Conservation (phyloP, 2,113 vertebrate genomes). For the Spilogale gracilis region DNA sequence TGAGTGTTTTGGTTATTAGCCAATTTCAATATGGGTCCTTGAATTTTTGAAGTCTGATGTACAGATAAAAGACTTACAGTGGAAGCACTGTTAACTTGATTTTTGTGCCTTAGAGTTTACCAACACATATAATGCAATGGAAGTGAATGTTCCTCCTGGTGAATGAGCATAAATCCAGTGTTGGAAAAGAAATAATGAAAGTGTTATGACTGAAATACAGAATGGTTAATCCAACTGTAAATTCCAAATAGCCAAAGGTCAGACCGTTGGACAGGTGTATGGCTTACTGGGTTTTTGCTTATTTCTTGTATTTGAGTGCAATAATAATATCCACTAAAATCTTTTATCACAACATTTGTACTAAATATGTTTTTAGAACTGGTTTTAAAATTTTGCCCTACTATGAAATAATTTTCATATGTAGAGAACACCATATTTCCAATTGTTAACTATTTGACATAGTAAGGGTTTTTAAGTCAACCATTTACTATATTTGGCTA, state of each 20-base stretch:
- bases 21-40: constrained; percentile 87
- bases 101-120: constrained; percentile 79
- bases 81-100: constrained; percentile 77
- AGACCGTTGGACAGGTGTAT: background rate
- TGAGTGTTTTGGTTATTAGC: constrained; percentile 87
- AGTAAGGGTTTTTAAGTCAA: constrained; percentile 27
- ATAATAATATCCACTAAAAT: constrained; percentile 33
- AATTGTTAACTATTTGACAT: constrained; percentile 28
- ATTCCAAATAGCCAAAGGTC: constrained; percentile 35
- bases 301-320: constrained; percentile 19
- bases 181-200: constrained; percentile 59
- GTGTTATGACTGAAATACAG: constrained; percentile 52
- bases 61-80: constrained; percentile 76
- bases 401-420: constrained; percentile 7
- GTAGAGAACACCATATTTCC: background rate
- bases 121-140: constrained; percentile 56
- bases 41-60: constrained; percentile 76
- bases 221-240: constrained; percentile 57
- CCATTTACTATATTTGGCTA: background rate
- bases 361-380: background rate
- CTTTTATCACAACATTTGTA: constrained; percentile 18
- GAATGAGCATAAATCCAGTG: constrained; percentile 52
- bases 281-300: constrained; percentile 24
- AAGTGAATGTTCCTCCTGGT: constrained; percentile 29
- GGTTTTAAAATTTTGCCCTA: constrained; percentile 2